Percentiles rank a stretch among this genome's conserved stretches.
phyloP scores from a whole-genome alignment of 2,113 vertebrate species.

The Isichthys henryi region DNA sequence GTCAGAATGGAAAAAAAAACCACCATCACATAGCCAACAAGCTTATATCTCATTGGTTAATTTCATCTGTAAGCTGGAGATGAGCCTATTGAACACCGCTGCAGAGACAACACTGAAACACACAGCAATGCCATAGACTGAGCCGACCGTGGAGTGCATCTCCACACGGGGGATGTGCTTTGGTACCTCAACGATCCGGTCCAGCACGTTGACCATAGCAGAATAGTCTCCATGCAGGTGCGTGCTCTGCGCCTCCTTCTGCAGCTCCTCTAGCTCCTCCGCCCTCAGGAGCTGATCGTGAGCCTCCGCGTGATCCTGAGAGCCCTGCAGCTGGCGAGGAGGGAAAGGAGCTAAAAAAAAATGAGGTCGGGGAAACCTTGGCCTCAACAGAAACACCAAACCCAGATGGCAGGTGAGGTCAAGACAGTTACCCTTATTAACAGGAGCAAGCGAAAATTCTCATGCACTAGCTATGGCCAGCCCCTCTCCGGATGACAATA shows the following conservation, averaged over 20 bases:
- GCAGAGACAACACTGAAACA: neutral
- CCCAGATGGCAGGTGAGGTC: neutral
- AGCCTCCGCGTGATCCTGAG: slow-evolving; percentile 59
- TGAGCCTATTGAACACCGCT: neutral
- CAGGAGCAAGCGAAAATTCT: neutral
- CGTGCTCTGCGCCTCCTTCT: slow-evolving; percentile 52
- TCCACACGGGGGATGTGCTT: neutral
- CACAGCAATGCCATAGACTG: neutral
- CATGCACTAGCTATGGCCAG: neutral
- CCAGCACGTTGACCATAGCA: slow-evolving; percentile 50
- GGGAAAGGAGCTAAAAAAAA: neutral
- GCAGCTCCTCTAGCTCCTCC: slow-evolving; percentile 56
- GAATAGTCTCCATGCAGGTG: slow-evolving; percentile 61
- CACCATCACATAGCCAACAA: neutral
- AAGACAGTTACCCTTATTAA: neutral
- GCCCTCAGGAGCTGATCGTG: slow-evolving; percentile 53
- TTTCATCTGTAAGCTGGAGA: neutral
- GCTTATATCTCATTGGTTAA: neutral
- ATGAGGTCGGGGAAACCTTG: too few species aligned
- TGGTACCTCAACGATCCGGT: slow-evolving; percentile 62
- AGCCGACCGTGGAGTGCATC: neutral
- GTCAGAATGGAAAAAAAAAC: neutral
- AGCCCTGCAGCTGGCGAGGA: slow-evolving; percentile 54
- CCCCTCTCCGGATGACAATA: neutral
- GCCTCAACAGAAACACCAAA: neutral